Conservation (phyloP, 1,140 invertebrate species). For the Mycetomoellerius zeteki region DNA sequence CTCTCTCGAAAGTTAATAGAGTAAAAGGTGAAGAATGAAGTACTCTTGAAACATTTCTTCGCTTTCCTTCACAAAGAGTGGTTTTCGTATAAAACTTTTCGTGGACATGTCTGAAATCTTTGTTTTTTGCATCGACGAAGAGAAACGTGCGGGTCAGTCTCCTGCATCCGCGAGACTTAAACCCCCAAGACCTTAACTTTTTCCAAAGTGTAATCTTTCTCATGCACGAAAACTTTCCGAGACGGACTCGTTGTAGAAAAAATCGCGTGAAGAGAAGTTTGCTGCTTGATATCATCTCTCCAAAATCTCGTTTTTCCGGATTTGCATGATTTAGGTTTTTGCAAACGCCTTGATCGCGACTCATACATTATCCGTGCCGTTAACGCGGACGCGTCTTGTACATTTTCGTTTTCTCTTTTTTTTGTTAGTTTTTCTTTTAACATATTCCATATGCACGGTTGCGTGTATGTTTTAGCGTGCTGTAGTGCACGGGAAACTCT, state of each 20-base stretch:
- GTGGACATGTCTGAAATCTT: constrained; percentile 15
- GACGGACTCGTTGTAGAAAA: not conserved
- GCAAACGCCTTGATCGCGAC: not conserved
- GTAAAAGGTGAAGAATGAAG: not conserved
- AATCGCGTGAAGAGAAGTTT: not conserved
- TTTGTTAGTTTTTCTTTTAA: too few relatives aligned
- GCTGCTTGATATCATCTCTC: constrained; percentile 2
- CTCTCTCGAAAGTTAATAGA: not conserved
- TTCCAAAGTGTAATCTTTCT: constrained; percentile 25
- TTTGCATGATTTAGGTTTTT: constrained; percentile 27
- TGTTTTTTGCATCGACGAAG: not conserved
- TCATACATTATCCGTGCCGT: not conserved
- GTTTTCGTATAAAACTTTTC: constrained; percentile 15
- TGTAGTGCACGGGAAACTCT: constrained; percentile 12
- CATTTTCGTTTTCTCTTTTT: not conserved
- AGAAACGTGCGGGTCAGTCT: constrained; percentile 8
- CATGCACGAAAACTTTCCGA: not conserved
- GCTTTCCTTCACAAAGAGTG: not conserved
- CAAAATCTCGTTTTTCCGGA: constrained; percentile 29
- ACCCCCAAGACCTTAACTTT: constrained; percentile 9
- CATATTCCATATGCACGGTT: not conserved
- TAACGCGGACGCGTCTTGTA: constrained; percentile 19
- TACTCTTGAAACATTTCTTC: constrained; percentile 24
- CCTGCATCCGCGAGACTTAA: constrained; percentile 2
- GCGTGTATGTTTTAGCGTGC: constrained; percentile 45